A percentile compares a stretch with the other conserved stretches of the same genome.
phyloP scores from a whole-genome alignment of 2,113 vertebrate species.

The Lepisosteus oculatus region DNA sequence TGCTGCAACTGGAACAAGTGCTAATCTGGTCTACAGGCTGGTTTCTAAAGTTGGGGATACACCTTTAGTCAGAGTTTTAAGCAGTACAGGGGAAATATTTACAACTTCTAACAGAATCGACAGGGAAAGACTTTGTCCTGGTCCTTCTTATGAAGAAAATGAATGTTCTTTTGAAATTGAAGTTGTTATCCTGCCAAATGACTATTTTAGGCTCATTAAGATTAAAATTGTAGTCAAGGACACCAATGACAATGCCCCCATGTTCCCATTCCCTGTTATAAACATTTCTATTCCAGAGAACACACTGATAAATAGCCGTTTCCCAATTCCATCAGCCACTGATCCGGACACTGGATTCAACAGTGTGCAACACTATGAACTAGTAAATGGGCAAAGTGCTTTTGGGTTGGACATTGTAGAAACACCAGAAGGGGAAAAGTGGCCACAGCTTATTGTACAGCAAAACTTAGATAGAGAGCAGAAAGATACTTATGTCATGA shows the following conservation, averaged over 20 bases:
- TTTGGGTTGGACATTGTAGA: constrained; percentile 98
- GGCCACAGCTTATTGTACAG: constrained; percentile 97
- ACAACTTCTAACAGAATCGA: constrained; percentile 95
- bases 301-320: constrained; percentile 96
- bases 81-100: constrained; percentile 94
- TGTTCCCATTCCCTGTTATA: constrained; percentile 97
- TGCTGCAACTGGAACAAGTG: constrained; percentile 85
- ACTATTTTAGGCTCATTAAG: constrained; percentile 97
- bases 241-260: constrained; percentile 97
- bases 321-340: constrained; percentile 94
- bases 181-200: constrained; percentile 97
- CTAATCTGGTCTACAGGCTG: constrained; percentile 95
- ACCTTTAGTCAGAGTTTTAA: constrained; percentile 92
- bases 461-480: constrained; percentile 97
- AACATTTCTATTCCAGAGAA: constrained; percentile 99
- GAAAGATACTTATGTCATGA: constrained; percentile 99
- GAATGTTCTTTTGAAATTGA: constrained; percentile 98
- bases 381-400: constrained; percentile 92
- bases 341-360: constrained; percentile 97
- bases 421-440: constrained; percentile 97
- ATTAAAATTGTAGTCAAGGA: constrained; percentile 98
- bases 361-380: constrained; percentile 93
- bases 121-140: constrained; percentile 94
- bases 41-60: constrained; percentile 97
- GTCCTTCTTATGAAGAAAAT: constrained; percentile 84